Evolutionary conservation across 2,888 invertebrate species (phyloP).

Genomic region (Synergus itoensis): DNA sequence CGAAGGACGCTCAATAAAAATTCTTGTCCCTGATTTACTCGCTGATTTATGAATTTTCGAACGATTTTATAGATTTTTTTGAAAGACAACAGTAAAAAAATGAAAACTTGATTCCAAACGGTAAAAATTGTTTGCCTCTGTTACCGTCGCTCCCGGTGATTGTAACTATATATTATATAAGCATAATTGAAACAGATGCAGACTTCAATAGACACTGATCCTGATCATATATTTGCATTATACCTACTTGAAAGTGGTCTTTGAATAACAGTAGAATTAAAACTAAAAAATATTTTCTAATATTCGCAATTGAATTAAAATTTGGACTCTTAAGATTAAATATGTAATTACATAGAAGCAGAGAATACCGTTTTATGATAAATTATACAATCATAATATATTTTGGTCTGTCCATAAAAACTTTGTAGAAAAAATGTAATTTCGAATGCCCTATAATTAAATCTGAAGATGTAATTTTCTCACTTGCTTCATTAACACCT

Average conservation of each 20-base stretch:
- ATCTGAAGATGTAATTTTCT: slow-evolving; percentile 2
- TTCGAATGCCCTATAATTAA: slow-evolving; percentile 8
- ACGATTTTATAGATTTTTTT: neutral
- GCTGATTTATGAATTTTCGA: neutral
- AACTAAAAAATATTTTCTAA: neutral
- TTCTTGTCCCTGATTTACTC: neutral
- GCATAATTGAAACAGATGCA: slow-evolving; percentile 22
- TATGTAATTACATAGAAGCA: neutral
- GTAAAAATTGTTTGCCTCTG: neutral
- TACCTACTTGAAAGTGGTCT: neutral
- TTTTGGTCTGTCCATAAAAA: neutral
- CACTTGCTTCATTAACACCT: slow-evolving; percentile 10
- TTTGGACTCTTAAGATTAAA: neutral
- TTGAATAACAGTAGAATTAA: neutral
- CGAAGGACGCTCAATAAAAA: neutral
- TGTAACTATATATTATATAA: neutral
- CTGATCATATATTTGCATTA: slow-evolving; percentile 30
- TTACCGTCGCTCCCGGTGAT: slow-evolving; percentile 26
- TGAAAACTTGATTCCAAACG: neutral
- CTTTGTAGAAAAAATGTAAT: neutral
- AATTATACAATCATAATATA: no score
- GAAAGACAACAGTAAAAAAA: neutral
- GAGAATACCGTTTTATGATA: neutral
- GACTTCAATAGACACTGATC: slow-evolving; percentile 28
- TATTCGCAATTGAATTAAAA: neutral